phyloP scores from a whole-genome alignment of 2,113 vertebrate genomes.

The Mionectes macconnelli region DNA sequence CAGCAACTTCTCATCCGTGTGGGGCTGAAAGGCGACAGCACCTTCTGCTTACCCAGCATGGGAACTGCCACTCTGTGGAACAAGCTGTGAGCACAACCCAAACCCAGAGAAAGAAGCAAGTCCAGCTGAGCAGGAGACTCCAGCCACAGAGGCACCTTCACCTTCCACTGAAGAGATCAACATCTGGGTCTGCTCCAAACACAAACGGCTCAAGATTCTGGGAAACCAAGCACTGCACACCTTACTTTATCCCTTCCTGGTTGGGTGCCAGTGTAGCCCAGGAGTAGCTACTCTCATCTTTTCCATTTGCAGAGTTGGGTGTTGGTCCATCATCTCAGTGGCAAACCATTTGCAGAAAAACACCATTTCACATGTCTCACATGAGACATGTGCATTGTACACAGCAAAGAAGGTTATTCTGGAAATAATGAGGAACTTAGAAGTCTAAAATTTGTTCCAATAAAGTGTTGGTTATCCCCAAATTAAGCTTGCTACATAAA shows the following conservation, averaged over 20 bases:
- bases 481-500: constrained; percentile 22
- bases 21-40: background rate
- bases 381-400: background rate
- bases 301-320: background rate
- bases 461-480: background rate
- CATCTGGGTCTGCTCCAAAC: background rate
- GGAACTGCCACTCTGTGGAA: background rate
- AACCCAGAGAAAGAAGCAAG: background rate
- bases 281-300: background rate
- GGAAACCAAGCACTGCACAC: background rate
- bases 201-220: background rate
- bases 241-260: background rate
- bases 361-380: background rate
- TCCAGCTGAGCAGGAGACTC: background rate
- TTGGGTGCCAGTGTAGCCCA: background rate
- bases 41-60: background rate
- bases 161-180: background rate
- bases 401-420: background rate
- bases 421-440: background rate
- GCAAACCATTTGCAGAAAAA: background rate
- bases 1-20: background rate
- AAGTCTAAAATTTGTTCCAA: background rate
- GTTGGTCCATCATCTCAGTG: background rate
- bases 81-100: background rate
- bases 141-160: background rate